Conservation (phyloP, 2,113 vertebrate genomes). For the Myrmecobius fasciatus region DNA sequence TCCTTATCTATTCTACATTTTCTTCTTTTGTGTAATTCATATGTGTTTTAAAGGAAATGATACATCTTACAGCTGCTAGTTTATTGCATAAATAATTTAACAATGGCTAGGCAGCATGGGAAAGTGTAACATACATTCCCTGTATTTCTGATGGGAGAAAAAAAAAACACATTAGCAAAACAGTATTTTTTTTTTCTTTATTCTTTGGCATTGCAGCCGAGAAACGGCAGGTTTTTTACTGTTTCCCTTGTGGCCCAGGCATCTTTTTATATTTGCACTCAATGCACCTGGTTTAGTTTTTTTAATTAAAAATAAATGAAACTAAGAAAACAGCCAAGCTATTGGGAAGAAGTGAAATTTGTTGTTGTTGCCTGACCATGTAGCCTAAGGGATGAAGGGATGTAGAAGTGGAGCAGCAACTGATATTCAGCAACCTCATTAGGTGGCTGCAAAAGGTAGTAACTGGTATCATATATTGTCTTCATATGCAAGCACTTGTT, state of each 20-base stretch:
- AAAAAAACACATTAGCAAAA: conserved; percentile 4
- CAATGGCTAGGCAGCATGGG: background rate
- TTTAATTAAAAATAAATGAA: conserved; percentile 66
- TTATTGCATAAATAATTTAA: conserved; percentile 66
- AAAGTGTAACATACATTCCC: conserved; percentile 29
- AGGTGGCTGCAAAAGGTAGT: conserved; percentile 15
- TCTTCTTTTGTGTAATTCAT: conserved; percentile 12
- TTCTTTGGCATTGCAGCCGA: conserved; percentile 40
- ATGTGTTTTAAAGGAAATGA: background rate
- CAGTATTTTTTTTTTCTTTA: conserved; percentile 38
- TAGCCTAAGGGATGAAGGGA: background rate
- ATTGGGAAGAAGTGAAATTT: conserved; percentile 3
- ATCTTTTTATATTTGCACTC: conserved; percentile 44
- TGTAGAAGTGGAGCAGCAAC: background rate
- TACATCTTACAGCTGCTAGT: conserved; percentile 32
- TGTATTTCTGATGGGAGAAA: conserved; percentile 28
- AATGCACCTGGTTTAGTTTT: conserved; percentile 42
- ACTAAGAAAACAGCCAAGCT: conserved; percentile 32
- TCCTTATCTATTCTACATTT: conserved; percentile 11
- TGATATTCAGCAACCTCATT: background rate
- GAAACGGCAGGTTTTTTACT: conserved; percentile 28
- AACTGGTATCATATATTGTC: conserved; percentile 5
- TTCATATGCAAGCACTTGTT: background rate
- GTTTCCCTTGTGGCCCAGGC: conserved; percentile 11
- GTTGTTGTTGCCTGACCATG: background rate